Conservation (phyloP, 2,797 vertebrate genomes). For the Catamblyrhynchus diadema region DNA sequence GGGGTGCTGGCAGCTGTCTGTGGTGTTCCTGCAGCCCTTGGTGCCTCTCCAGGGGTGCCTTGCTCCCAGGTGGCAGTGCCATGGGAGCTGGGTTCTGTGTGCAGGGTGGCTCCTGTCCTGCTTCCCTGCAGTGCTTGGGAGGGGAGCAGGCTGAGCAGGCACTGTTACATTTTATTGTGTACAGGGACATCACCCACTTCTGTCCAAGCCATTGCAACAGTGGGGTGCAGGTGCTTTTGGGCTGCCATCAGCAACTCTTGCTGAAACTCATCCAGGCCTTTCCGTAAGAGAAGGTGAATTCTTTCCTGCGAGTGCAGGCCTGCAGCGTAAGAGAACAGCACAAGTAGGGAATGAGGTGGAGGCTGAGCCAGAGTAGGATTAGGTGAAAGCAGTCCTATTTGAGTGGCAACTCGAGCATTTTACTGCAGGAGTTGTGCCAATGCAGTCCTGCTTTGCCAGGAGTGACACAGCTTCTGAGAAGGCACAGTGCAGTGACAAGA, state of each 20-base stretch:
- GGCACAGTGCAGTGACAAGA: background rate
- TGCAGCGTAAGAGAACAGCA: background rate
- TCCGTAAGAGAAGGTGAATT: background rate
- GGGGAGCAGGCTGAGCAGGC: background rate
- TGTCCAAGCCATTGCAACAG: background rate
- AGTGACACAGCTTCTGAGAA: background rate
- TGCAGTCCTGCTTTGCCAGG: background rate
- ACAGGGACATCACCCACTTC: background rate
- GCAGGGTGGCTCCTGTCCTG: background rate
- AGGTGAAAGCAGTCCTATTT: background rate
- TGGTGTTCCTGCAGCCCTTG: background rate
- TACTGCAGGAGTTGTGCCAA: background rate
- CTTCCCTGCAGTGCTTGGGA: background rate
- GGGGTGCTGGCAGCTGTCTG: background rate
- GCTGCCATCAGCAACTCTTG: background rate
- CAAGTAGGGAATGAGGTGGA: background rate
- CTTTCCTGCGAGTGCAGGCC: background rate
- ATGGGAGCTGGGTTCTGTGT: rapidly evolving
- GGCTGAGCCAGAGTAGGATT: background rate
- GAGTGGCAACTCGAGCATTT: background rate
- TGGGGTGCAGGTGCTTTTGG: background rate
- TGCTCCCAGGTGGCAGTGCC: background rate
- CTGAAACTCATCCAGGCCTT: background rate
- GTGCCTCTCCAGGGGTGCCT: background rate
- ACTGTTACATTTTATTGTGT: background rate